Conservation (phyloP, 2,888 invertebrate genomes). For the Luffia ferchaultella region DNA sequence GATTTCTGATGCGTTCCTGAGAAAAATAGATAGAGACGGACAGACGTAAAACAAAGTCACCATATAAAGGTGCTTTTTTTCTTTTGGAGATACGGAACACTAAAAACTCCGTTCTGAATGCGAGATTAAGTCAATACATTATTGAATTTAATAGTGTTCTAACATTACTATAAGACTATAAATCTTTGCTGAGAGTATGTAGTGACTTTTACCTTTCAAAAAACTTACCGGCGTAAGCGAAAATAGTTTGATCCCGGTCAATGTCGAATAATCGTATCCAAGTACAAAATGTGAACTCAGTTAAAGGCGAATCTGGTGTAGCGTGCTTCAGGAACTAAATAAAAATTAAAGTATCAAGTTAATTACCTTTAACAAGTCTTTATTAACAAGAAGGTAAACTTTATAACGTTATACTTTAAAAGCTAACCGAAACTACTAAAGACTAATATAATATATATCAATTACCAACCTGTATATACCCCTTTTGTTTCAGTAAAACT, state of each 20-base stretch:
- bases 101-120: too few species aligned
- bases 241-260: slow-evolving; percentile 37
- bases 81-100: too few species aligned
- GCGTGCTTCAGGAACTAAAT: slow-evolving; percentile 70
- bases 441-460: neutral
- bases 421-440: slow-evolving; percentile 2
- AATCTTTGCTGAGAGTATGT: too few species aligned
- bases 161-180: too few species aligned
- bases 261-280: slow-evolving; percentile 78
- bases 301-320: slow-evolving; percentile 74
- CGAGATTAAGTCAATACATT: too few species aligned
- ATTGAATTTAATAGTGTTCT: too few species aligned
- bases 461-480: slow-evolving; percentile 70
- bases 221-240: slow-evolving; percentile 45
- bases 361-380: neutral
- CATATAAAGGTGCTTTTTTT: too few species aligned
- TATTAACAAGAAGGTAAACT: slow-evolving; percentile 1
- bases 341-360: slow-evolving; percentile 2
- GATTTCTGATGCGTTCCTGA: too few species aligned
- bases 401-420: slow-evolving; percentile 5
- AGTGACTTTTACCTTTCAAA: too few species aligned
- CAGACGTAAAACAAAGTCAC: too few species aligned
- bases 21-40: too few species aligned
- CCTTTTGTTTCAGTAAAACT: slow-evolving; percentile 70
- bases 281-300: slow-evolving; percentile 83